A percentile compares a stretch with the other conserved stretches of the same genome.
Conservation (phyloP, 2,888 invertebrate species). For the Hedychridium roseum region DNA sequence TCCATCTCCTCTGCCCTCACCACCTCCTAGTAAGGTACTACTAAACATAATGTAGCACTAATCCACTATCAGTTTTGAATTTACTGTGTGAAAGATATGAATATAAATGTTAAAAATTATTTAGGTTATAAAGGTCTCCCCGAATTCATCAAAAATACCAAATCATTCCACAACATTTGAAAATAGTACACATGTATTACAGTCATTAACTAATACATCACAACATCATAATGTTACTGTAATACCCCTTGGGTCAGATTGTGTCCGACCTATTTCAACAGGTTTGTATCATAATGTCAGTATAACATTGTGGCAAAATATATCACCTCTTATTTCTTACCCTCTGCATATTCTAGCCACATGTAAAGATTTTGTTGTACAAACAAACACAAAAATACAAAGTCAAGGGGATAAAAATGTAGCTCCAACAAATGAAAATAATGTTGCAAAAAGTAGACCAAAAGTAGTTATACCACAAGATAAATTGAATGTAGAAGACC, state of each 20-base stretch:
- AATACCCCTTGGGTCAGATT: constrained; percentile 27
- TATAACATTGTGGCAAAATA: no score
- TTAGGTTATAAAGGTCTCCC: constrained; percentile 36
- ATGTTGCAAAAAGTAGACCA: constrained; percentile 21
- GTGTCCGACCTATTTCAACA: constrained; percentile 19
- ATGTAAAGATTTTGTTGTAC: no score
- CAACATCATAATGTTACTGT: constrained; percentile 28
- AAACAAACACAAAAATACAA: constrained; percentile 1
- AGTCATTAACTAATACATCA: constrained; percentile 13
- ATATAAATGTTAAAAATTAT: not conserved
- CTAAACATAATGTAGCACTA: no score
- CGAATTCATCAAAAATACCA: constrained; percentile 22
- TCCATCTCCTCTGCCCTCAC: constrained; percentile 27
- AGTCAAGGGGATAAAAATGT: constrained; percentile 15
- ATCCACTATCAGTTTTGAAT: not conserved
- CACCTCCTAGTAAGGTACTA: constrained; percentile 33
- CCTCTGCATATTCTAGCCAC: no score
- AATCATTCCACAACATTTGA: constrained; percentile 20
- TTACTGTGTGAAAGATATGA: not conserved
- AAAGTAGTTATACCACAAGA: constrained; percentile 23
- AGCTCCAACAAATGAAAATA: constrained; percentile 15
- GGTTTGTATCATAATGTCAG: constrained; percentile 30
- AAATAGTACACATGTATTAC: constrained; percentile 17
- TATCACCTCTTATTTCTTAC: no score
- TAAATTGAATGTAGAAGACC: constrained; percentile 30